phyloP scores from a whole-genome alignment of 1,140 invertebrate genomes.

The Drosophila triauraria region DNA sequence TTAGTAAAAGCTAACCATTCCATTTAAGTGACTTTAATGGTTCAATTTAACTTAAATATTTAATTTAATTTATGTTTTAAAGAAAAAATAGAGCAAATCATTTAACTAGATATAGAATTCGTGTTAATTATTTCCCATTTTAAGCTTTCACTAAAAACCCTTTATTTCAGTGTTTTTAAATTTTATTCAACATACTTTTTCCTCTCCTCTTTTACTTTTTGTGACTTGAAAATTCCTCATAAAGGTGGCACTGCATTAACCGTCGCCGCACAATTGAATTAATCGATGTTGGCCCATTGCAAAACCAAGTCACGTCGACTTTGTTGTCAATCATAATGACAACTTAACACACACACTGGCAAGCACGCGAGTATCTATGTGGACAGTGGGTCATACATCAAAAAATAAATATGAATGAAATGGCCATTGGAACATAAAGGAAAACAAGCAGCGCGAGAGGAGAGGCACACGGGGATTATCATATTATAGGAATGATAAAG shows the following conservation, averaged over 20 bases:
- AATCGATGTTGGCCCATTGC: conserved; percentile 40
- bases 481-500: conserved; percentile 50
- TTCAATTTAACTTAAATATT: too few species aligned
- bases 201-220: not conserved
- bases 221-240: conserved; percentile 5
- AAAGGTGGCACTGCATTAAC: conserved; percentile 43
- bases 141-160: too few species aligned
- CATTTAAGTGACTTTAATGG: too few species aligned
- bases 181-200: not conserved
- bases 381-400: conserved; percentile 41
- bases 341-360: conserved; percentile 44
- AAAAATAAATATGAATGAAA: conserved; percentile 44
- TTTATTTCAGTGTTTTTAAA: not conserved
- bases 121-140: accelerated
- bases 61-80: too few species aligned
- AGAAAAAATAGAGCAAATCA: too few species aligned
- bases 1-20: too few species aligned
- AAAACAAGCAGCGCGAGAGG: conserved; percentile 14
- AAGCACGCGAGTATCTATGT: conserved; percentile 33
- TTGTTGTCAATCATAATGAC: conserved; percentile 58
- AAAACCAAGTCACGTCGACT: conserved; percentile 50
- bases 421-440: conserved; percentile 6
- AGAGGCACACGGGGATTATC: conserved; percentile 35
- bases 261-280: conserved; percentile 42
- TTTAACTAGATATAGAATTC: too few species aligned